These are phyloP conservation scores for Picathartes gymnocephalus DNA, from an alignment of 2,113 vertebrate species.

Conservation along the genomic window DNA sequence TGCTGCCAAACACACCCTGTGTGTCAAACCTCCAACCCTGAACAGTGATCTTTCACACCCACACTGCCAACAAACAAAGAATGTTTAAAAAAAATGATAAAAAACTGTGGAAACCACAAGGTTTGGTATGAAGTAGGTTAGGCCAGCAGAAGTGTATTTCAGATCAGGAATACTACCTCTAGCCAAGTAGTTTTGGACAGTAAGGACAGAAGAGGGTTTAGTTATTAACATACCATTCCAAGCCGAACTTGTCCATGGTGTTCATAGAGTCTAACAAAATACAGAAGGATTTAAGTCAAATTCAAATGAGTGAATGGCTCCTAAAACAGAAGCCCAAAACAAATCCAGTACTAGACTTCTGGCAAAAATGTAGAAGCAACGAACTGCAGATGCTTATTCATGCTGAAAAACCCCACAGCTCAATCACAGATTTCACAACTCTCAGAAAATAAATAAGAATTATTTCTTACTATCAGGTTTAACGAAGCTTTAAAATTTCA, in stretches of 20 bases:
- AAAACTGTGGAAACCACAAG: background rate
- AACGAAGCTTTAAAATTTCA: background rate
- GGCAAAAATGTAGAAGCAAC: background rate
- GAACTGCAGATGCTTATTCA: background rate
- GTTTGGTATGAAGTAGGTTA: background rate
- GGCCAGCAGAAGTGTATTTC: background rate
- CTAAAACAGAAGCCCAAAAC: background rate
- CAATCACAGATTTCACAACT: background rate
- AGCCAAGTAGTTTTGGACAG: background rate
- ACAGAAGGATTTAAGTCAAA: constrained; percentile 26
- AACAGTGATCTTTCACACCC: background rate
- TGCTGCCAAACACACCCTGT: background rate
- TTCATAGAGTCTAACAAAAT: constrained; percentile 78
- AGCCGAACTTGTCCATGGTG: constrained; percentile 92
- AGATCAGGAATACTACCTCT: background rate
- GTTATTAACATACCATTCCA: constrained; percentile 85
- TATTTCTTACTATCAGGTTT: background rate
- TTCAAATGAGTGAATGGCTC: background rate
- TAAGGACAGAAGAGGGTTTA: background rate
- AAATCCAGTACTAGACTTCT: background rate
- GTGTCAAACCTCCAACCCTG: background rate
- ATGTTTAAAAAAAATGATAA: background rate
- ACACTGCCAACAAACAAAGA: background rate
- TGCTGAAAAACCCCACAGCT: background rate
- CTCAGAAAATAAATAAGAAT: background rate